Conservation (phyloP, 1,140 invertebrate genomes). For the Trachymyrmex cornetzi region DNA sequence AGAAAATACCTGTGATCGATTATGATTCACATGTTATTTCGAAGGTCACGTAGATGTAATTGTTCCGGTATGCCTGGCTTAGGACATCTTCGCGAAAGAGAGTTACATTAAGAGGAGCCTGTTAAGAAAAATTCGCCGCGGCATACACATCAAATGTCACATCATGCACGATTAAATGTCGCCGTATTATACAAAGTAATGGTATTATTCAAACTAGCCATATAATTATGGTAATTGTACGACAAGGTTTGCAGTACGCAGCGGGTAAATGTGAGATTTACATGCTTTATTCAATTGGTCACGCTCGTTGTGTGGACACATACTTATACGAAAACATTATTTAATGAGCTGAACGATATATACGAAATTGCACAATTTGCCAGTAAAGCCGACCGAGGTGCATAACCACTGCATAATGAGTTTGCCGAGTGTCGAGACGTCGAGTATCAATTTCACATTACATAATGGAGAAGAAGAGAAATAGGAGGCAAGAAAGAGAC, state of each 20-base stretch:
- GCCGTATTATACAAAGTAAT: conserved; percentile 49
- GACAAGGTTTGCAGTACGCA: neutral
- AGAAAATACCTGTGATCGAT: conserved; percentile 31
- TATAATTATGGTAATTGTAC: conserved; percentile 52
- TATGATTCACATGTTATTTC: conserved; percentile 40
- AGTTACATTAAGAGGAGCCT: conserved; percentile 9
- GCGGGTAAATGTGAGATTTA: conserved; percentile 6
- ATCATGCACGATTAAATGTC: conserved; percentile 70
- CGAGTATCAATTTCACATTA: conserved; percentile 74
- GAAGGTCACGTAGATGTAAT: conserved; percentile 25
- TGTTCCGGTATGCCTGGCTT: conserved; percentile 43
- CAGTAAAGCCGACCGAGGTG: conserved; percentile 57
- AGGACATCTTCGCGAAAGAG: conserved; percentile 66
- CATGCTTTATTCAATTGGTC: conserved; percentile 50
- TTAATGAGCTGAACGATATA: conserved; percentile 28
- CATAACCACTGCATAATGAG: conserved; percentile 31
- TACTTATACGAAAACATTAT: conserved; percentile 20
- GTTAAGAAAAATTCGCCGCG: conserved; percentile 50
- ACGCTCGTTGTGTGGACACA: no score
- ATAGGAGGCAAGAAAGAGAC: conserved; percentile 8
- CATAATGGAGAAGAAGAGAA: conserved; percentile 48
- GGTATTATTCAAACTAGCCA: conserved; percentile 37
- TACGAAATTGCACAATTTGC: conserved; percentile 59
- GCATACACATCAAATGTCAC: conserved; percentile 71
- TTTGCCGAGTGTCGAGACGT: conserved; percentile 50